Evolutionary conservation across 2,888 invertebrate species (phyloP), one percentile per base, ranked within the genome.

Genomic region (Aphelenchoides bicaudatus): DNA sequence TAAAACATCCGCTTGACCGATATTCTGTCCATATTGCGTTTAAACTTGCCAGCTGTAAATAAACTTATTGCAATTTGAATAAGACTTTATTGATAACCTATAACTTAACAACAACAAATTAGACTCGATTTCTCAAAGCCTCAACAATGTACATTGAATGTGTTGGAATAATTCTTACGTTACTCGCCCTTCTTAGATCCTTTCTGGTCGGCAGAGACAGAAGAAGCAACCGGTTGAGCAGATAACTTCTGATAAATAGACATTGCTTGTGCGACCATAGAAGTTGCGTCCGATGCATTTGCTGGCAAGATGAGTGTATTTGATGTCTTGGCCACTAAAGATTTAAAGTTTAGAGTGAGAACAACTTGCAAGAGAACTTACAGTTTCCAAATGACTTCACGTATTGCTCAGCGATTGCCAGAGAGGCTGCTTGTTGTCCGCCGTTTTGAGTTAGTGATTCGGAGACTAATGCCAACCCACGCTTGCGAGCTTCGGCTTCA

Each of bases 231-330:
- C 8, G 56, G 4, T 30, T 23, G 48, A 13, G 30, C 29, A 6
- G 38, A 19, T n/a, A 67, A 38, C 38, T 71, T 66, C 39, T 72
- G 62, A 58, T 75, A 75, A 48, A 75, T 68, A 21, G 75, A 63
- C 38, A 75, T 55, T 1, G 75, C 74, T 56, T 75, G 75, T 19
- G 71, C 62, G 6, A 75, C 69, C 70, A 75, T 75, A 19, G 63
- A 56, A 54, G 50, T 63, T 38, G 57, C 56, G 48, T 65, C 65
- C 34, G 53, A 50, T 8, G 59, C 87, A 81, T 93, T 92, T 21
- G 88, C 86, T 0, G 96, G 96, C 67, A 99, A 82, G 70, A 98
- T 89, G 61, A 98, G 84, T 0, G 96, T 98, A 81, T 96, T 99
- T 78, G 87, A 89, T 10, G 88, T 87, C 80, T 89, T 88, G 0